Evolutionary conservation across 2,888 invertebrate species (phyloP).

Genomic region (Zonitis immaculata): DNA sequence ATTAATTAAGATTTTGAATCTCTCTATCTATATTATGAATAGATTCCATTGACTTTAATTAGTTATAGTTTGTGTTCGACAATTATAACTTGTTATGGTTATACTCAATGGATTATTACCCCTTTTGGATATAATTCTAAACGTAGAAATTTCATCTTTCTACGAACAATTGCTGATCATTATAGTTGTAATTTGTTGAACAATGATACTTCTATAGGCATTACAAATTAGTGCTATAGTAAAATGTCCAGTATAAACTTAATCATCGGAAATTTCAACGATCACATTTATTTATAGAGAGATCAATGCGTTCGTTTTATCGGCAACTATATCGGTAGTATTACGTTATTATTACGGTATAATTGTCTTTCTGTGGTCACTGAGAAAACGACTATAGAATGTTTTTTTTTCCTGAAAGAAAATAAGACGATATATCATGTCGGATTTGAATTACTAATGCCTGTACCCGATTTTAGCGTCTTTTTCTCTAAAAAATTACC

Average conservation of each 20-base stretch:
- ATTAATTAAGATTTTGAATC: neutral
- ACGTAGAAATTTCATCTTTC: neutral
- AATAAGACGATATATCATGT: too few relatives aligned
- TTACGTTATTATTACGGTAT: too few relatives aligned
- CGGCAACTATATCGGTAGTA: too few relatives aligned
- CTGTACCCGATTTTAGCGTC: too few relatives aligned
- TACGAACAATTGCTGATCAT: neutral
- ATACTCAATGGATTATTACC: neutral
- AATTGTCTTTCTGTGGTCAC: too few relatives aligned
- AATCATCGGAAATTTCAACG: neutral
- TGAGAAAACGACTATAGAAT: too few relatives aligned
- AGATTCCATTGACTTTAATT: neutral
- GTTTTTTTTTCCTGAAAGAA: too few relatives aligned
- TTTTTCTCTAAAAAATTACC: too few relatives aligned
- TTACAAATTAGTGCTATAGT: neutral
- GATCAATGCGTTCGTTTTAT: too few relatives aligned
- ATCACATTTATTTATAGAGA: neutral
- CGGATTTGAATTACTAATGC: too few relatives aligned
- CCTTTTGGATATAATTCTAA: neutral
- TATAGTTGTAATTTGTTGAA: neutral
- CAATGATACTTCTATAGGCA: neutral
- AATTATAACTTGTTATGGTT: neutral
- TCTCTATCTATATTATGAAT: neutral
- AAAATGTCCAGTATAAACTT: neutral
- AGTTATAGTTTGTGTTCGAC: neutral